Evolutionary conservation across 2,888 invertebrate species (phyloP), one percentile per base, ranked within the genome.

Genomic region (Mythimna lalbum): DNA sequence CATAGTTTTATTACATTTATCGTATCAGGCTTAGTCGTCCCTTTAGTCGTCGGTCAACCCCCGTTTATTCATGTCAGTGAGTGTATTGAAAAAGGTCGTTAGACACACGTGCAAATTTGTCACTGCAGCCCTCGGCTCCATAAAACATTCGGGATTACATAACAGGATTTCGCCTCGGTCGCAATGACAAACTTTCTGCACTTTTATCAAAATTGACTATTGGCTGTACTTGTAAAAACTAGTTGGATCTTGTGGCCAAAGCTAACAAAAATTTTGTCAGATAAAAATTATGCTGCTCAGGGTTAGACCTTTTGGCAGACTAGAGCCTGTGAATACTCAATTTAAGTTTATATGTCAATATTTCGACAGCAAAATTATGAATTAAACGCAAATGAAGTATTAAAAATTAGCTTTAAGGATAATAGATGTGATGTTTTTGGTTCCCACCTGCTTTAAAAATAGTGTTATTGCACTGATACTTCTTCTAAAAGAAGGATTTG

Each of bases 371-470:
- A 59, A 60, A 66, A 2, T 39, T 39, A 39, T n/a, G 33, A 14
- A 6, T 14, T 7, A 3, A 21, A 12, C 2, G 4, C 19, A 50
- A 23, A 23, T 31, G 2, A 43, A 64, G 4, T 57, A 57, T 65
- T 27, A 52, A 47, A 56, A 59, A 59, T 27, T 36, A 52, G 33
- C 9, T 36, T 52, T 52, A 72, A 52, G 50, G 33, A 52, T 63
- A 49, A 69, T 7, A 10, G 0, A 39, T 64, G 57, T 57, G 64
- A 57, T 72, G 23, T 19, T 64, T 53, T 72, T 33, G 43, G 31
- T 71, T 52, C 57, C 50, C 50, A 52, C 19, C 52, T 43, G 12
- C 19, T 64, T 71, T 4, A 36, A 52, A 63, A 57, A 63, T n/a
- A 52, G 7, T n/a, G 23, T 63, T 49, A 14, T 3, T 62, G 23